Conservation (phyloP, 2,113 vertebrate genomes). For the Candoia aspera region DNA sequence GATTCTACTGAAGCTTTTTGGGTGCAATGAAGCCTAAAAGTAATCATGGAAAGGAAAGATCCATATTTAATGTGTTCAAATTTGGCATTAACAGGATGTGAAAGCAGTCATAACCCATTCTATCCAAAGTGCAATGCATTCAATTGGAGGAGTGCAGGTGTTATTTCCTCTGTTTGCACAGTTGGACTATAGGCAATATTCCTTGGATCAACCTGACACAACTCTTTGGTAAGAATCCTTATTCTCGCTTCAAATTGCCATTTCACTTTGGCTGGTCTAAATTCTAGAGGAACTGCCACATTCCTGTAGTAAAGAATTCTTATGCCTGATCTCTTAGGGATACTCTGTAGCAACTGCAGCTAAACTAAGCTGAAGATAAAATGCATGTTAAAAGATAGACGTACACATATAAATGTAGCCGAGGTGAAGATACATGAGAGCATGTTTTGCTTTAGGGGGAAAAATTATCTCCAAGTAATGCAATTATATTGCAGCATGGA, state of each 20-base stretch:
- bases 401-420: slow-evolving; percentile 4
- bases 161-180: slow-evolving; percentile 98
- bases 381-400: neutral
- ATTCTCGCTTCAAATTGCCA: slow-evolving; percentile 13
- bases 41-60: slow-evolving; percentile 22
- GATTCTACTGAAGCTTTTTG: neutral
- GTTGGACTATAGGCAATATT: slow-evolving; percentile 89
- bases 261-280: neutral
- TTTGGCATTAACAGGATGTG: slow-evolving; percentile 83
- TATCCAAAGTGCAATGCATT: slow-evolving; percentile 96
- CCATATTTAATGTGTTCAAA: slow-evolving; percentile 23
- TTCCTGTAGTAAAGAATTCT: neutral
- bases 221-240: slow-evolving; percentile 85
- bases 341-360: neutral
- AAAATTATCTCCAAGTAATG: slow-evolving; percentile 21
- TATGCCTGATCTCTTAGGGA: neutral
- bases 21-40: neutral
- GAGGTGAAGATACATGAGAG: slow-evolving; percentile 5
- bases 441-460: neutral
- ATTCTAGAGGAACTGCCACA: neutral
- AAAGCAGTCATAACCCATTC: slow-evolving; percentile 97
- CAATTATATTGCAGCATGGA: slow-evolving; percentile 31
- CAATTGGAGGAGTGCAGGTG: slow-evolving; percentile 96
- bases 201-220: slow-evolving; percentile 86
- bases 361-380: neutral